Base-by-base conservation (phyloP, 2,113 vertebrate genomes). In the Antigone vipio region DNA sequence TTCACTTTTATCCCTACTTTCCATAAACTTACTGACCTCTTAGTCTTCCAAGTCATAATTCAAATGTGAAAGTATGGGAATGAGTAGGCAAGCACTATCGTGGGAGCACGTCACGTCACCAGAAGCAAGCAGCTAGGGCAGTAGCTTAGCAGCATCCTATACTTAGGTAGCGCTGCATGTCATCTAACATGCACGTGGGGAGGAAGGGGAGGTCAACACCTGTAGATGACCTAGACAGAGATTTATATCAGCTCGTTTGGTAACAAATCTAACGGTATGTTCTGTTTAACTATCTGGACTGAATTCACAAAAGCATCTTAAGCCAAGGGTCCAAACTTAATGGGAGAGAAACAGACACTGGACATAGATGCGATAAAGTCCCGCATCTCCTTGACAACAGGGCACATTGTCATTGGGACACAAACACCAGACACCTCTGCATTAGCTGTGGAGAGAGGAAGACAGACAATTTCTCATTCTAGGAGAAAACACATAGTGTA, bases 141-240 rank as follows among this genome's bases (percentile, higher is more conserved):
- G 49, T 13, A 63, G 52, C 38, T 79, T 55, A 52, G 64, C 35
- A 82, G 56, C 66, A 72, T 35, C 62, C 60, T 30, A 2, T 2
- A 34, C 6, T 35, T 19, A 5, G 16, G 21, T 19, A 81, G 69
- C 19, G 52, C 49, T 85, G 35, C 7, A 26, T 2, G 12, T 5
- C 50, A 87, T n/a, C 34, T 34, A 59, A 78, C 0, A 1, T 16
- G 29, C 19, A 26, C 0, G 2, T 15, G 12, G 30, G 5, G 35
- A 91, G 60, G 59, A 20, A 88, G 27, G 9, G 35, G 29, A 85
- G 14, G 9, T 60, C 67, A 68, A 16, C 35, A 56, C 21, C 66
- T 11, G 34, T 63, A 50, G 35, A 52, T 23, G 52, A 87, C 38
- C 47, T 17, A 63, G 50, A 56, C 50, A 67, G 10, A 92, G 60